Base-by-base conservation (phyloP, 2,113 vertebrate genomes). In the Leuciscus idus region DNA sequence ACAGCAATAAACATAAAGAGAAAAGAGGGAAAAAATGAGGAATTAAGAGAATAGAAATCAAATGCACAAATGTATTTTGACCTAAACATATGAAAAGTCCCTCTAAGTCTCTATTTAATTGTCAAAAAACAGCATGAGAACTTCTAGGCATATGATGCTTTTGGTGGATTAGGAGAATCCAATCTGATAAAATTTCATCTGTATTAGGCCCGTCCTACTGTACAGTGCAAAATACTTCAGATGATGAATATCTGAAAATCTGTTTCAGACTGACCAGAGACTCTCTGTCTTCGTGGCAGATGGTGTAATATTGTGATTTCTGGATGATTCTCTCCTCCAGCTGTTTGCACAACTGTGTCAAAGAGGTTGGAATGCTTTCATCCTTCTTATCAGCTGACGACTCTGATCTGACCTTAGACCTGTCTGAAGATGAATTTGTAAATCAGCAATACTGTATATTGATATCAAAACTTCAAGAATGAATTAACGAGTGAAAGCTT, bases 251-350 rank as follows among this genome's bases (percentile, higher is more conserved):
- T 33, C 12, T 36, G 17, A 64, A 6, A 0, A 57, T 74, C 17
- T 57, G 11, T 81, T 50, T 48, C 50, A 78, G 33, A 68, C 87
- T 85, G 64, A 91, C 89, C 89, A 90, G 79, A 21, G 86, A 46
- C 68, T 89, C 79, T 84, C 85, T 83, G 68, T 88, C 86, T 52
- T 90, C 86, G 30, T 79, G 5, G 12, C 61, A 73, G 68, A 76
- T 66, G 28, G 74, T 55, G 30, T 33, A 57, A 13, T 39, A 72
- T 15, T 48, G 70, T 33, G 84, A 59, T n/a, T 66, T 79, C n/a
- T 48, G 88, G 21, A 23, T 15, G 15, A 90, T 85, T 73, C 83
- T 82, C 9, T 59, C 46, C 36, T 83, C 46, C 11, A 89, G 33
- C 86, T 88, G 86, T 72, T 89, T 52, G 12, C 62, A 84, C 13